Base-by-base conservation (phyloP, 2,888 invertebrate species). In the Ophioninae sp. region DNA sequence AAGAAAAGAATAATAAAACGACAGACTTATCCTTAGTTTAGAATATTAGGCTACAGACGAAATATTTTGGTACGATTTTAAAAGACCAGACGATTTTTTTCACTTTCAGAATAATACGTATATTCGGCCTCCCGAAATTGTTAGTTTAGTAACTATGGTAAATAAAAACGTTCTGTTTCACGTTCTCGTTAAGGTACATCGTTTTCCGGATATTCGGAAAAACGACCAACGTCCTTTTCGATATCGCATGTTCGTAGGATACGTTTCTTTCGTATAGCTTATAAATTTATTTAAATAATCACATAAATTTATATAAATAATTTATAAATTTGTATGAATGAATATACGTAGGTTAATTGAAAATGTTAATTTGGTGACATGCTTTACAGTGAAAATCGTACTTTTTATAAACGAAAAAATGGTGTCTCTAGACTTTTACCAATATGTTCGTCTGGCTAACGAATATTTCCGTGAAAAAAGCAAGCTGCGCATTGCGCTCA, bases 1-100 rank as follows among this genome's bases (percentile, higher is more conserved):
- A 44, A 65, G 72, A 77, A 23, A 56, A 68, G 22, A 17, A 58
- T 69, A 67, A 77, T 61, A 63, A 44, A 67, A 67, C 30, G 23
- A 30, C 20, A 56, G 17, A 6, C n/a, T 6, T 51, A 23, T 51
- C 20, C 30, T 37, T 68, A 61, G 58, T 61, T 68, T 64, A 72
- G 63, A 13, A 37, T 56, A 79, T 58, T 79, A 71, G 58, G 22
- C 44, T 20, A 22, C 10, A n/a, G 13, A 65, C 7, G 41, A 23
- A 61, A 41, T 68, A 44, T 37, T n/a, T 51, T 63, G 3, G n/a
- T 59, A 51, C 30, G n/a, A 73, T 73, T 73, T 61, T 73, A 20
- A 20, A 59, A 37, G 17, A 58, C 51, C 17, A 51, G 51, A 17
- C 51, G 17, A 44, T 68, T 58, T 30, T 63, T 82, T n/a, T 73